phyloP scores from a whole-genome alignment of 2,797 vertebrate genomes.

The Taeniopygia guttata region DNA sequence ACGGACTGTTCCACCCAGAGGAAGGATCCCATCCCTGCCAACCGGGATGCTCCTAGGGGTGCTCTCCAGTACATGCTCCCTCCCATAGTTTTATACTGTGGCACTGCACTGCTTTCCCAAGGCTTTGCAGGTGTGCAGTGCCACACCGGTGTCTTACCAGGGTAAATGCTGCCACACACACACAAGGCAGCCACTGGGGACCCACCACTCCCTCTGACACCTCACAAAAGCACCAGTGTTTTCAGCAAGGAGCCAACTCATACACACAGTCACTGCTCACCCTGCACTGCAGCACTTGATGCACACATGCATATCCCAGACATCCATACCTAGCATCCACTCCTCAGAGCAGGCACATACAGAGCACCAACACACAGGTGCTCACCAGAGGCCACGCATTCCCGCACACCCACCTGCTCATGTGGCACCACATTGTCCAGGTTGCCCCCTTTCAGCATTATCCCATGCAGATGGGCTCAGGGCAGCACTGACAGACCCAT shows the following conservation, averaged over 20 bases:
- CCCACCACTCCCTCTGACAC: background rate
- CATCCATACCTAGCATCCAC: background rate
- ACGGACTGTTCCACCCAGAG: background rate
- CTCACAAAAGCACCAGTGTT: background rate
- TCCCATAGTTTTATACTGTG: background rate
- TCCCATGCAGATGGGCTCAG: background rate
- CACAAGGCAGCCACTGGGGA: background rate
- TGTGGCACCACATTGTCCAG: rapidly evolving
- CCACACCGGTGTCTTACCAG: background rate
- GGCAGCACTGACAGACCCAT: background rate
- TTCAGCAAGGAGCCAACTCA: background rate
- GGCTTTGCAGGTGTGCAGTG: background rate
- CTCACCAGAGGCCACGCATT: background rate
- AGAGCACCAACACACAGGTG: background rate
- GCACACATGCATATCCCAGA: background rate
- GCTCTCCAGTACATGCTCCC: background rate
- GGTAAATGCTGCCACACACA: background rate
- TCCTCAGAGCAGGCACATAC: background rate
- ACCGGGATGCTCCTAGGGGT: background rate
- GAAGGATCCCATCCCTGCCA: background rate
- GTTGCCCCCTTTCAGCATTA: background rate
- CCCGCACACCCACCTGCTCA: background rate
- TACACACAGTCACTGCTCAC: background rate
- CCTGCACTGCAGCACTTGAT: background rate
- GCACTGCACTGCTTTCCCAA: background rate